phyloP scores from a whole-genome alignment of 2,888 invertebrate genomes.

The Dynastes hyllus region DNA sequence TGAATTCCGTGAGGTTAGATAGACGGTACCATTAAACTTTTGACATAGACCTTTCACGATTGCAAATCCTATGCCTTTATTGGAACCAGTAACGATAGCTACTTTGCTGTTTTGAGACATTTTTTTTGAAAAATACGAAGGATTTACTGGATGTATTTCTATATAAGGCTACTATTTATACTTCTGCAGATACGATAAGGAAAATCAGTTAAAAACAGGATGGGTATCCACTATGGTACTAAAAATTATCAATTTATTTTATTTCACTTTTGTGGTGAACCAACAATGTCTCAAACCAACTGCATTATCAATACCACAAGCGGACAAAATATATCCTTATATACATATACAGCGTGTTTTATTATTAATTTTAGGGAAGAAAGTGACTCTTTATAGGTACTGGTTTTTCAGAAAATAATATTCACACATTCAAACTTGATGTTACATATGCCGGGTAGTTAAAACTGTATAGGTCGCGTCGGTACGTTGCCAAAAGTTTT shows the following conservation, averaged over 20 bases:
- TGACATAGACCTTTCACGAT: slow-evolving; percentile 80
- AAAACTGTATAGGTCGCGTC: no score
- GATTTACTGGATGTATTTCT: background rate
- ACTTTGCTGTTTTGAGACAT: slow-evolving; percentile 28
- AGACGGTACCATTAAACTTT: slow-evolving; percentile 80
- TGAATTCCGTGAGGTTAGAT: slow-evolving; percentile 79
- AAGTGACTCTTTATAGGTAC: no score
- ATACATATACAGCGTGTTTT: no score
- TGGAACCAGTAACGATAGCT: slow-evolving; percentile 78
- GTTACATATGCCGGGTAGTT: no score
- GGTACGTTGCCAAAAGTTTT: no score
- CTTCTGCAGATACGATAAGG: background rate
- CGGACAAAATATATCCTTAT: no score
- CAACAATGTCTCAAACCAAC: no score
- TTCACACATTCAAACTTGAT: no score
- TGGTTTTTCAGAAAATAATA: no score
- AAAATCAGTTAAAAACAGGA: slow-evolving; percentile 1
- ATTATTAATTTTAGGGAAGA: no score
- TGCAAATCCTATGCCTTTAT: slow-evolving; percentile 82
- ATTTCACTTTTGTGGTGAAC: no score
- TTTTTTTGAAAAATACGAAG: background rate
- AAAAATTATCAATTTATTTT: no score
- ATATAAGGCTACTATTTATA: background rate
- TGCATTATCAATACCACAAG: background rate
- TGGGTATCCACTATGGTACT: background rate